These are phyloP conservation scores for Chloromyia formosa DNA, from an alignment of 2,888 invertebrate species.

Conservation along the genomic window DNA sequence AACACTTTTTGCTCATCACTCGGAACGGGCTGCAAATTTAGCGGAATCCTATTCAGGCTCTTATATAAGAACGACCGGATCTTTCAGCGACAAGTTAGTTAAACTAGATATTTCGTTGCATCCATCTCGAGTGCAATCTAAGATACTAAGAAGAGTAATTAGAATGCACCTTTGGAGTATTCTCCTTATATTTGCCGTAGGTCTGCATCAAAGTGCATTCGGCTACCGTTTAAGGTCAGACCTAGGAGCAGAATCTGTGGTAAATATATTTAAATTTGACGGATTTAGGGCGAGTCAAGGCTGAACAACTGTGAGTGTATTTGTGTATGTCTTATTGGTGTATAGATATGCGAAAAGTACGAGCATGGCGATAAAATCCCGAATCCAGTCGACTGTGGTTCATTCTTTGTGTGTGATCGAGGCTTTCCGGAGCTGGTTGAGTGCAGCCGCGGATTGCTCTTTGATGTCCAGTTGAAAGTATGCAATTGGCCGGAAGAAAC, in stretches of 20 bases:
- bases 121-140: background rate
- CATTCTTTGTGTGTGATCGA: conserved; percentile 56
- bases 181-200: background rate
- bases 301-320: background rate
- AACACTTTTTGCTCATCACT: background rate
- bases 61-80: background rate
- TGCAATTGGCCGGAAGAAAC: conserved; percentile 55
- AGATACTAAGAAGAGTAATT: background rate
- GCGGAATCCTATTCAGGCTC: background rate
- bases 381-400: conserved; percentile 57
- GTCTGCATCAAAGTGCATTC: background rate
- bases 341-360: conserved; percentile 54
- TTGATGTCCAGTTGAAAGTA: conserved; percentile 53
- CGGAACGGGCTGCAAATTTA: background rate
- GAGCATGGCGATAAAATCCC: conserved; percentile 53
- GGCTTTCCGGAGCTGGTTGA: conserved; percentile 52
- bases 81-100: background rate
- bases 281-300: no score
- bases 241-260: conserved; percentile 3
- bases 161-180: conserved; percentile 1
- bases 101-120: background rate
- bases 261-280: background rate
- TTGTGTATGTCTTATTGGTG: background rate
- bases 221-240: background rate
- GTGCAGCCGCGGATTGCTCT: conserved; percentile 56